These are phyloP conservation scores for Cinclus cinclus DNA, from an alignment of 2,113 vertebrate genomes.

Conservation along the genomic window DNA sequence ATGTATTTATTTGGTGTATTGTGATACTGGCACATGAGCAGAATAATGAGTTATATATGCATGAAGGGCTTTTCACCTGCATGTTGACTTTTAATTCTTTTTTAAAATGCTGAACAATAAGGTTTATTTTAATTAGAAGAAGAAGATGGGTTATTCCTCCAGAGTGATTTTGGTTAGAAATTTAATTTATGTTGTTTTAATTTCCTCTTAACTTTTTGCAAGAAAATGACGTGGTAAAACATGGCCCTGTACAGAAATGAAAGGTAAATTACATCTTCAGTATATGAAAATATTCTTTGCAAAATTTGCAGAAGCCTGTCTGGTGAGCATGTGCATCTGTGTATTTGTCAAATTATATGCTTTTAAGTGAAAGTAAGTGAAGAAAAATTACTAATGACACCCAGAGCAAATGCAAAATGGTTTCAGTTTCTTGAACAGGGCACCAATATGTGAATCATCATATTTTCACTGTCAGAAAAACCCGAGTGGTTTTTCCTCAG, in stretches of 20 bases:
- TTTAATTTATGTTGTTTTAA: neutral
- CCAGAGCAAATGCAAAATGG: neutral
- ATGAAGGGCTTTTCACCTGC: neutral
- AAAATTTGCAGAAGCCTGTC: neutral
- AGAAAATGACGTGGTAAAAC: neutral
- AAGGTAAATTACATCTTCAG: neutral
- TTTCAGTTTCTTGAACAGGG: conserved; percentile 34
- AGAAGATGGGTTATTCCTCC: neutral
- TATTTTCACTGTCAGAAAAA: conserved; percentile 21
- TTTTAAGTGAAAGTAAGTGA: conserved; percentile 14
- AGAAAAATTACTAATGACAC: neutral
- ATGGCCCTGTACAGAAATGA: neutral
- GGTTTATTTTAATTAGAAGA: conserved; percentile 24
- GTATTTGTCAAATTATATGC: neutral
- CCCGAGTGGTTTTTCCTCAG: neutral
- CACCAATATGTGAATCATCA: neutral
- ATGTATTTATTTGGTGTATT: conserved; percentile 4
- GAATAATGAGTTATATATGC: neutral
- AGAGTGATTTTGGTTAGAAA: neutral
- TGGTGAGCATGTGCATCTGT: neutral
- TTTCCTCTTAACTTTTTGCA: conserved; percentile 17
- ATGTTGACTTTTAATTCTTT: neutral
- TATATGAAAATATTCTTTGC: neutral
- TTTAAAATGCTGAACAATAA: neutral
- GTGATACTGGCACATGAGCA: neutral